phyloP scores from a whole-genome alignment of 2,888 invertebrate genomes.

The Cosmopolites sordidus region DNA sequence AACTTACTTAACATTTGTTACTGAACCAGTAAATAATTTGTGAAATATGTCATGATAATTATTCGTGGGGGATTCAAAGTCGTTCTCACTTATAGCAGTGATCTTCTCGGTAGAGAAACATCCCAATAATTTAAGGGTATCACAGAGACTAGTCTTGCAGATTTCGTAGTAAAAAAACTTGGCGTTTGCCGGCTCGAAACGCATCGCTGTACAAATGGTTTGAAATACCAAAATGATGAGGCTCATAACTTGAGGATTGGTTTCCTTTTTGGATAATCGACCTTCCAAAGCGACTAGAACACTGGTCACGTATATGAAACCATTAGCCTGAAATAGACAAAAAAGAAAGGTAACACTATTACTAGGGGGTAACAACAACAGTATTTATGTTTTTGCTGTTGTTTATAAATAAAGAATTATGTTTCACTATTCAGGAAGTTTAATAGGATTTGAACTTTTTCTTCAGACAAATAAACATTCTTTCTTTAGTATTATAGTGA shows the following conservation, averaged over 20 bases:
- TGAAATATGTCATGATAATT: conserved; percentile 55
- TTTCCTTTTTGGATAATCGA: conserved; percentile 56
- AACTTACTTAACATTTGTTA: conserved; percentile 63
- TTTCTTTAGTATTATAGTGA: too few relatives aligned
- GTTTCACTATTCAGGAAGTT: too few relatives aligned
- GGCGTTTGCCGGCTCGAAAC: conserved; percentile 98
- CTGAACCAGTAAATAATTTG: conserved; percentile 71
- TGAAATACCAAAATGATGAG: conserved; percentile 87
- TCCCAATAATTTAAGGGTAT: conserved; percentile 86
- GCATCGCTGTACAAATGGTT: conserved; percentile 94
- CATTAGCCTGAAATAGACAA: conserved; percentile 70
- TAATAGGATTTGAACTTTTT: too few relatives aligned
- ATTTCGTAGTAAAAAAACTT: conserved; percentile 98
- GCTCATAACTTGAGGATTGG: conserved; percentile 62
- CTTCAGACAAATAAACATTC: too few relatives aligned
- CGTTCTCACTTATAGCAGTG: conserved; percentile 38
- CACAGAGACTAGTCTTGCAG: conserved; percentile 88
- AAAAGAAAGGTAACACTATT: too few relatives aligned
- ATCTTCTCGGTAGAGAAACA: conserved; percentile 63
- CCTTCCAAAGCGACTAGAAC: conserved; percentile 90
- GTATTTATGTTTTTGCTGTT: too few relatives aligned
- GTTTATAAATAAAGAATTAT: too few relatives aligned
- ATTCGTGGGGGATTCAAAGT: conserved; percentile 33
- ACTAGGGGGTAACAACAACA: too few relatives aligned
- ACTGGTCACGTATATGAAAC: conserved; percentile 96